Conservation (phyloP, 2,113 vertebrate genomes). For the Ammodytes marinus region DNA sequence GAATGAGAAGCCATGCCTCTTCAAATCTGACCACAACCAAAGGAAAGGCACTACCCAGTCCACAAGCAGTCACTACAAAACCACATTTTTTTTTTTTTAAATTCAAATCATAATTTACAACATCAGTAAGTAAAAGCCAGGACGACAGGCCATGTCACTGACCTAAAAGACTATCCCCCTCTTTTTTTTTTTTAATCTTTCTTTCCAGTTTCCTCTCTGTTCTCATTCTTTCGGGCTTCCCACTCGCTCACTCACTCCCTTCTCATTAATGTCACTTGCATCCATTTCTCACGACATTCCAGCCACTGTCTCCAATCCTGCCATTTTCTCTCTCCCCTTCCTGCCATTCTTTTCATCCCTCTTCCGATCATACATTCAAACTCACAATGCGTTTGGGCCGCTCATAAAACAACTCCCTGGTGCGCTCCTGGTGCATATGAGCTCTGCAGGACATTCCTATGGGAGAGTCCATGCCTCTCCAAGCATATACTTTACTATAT, state of each 20-base stretch:
- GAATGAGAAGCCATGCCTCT: not conserved
- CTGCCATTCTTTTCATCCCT: conserved; percentile 30
- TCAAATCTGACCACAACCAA: not conserved
- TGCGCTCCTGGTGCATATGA: not conserved
- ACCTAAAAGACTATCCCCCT: not conserved
- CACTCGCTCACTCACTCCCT: not conserved
- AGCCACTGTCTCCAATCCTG: not conserved
- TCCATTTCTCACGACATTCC: conserved; percentile 1
- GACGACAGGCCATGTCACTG: not conserved
- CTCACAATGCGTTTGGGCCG: conserved; percentile 22
- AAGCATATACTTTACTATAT: conserved; percentile 70
- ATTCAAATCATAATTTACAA: not conserved
- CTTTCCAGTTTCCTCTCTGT: not conserved
- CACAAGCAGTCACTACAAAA: not conserved
- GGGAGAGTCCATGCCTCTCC: conserved; percentile 46
- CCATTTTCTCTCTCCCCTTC: conserved; percentile 29
- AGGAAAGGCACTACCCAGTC: not conserved
- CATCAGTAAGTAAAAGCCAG: not conserved
- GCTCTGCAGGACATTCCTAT: conserved; percentile 59
- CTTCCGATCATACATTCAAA: conserved; percentile 23
- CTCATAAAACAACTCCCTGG: conserved; percentile 6
- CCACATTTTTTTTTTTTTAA: not conserved
- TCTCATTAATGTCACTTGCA: conserved; percentile 4
- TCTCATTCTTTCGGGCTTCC: not conserved
- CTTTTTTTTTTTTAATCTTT: not conserved